Conservation (phyloP, 2,888 invertebrate species). For the Nomada flava region DNA sequence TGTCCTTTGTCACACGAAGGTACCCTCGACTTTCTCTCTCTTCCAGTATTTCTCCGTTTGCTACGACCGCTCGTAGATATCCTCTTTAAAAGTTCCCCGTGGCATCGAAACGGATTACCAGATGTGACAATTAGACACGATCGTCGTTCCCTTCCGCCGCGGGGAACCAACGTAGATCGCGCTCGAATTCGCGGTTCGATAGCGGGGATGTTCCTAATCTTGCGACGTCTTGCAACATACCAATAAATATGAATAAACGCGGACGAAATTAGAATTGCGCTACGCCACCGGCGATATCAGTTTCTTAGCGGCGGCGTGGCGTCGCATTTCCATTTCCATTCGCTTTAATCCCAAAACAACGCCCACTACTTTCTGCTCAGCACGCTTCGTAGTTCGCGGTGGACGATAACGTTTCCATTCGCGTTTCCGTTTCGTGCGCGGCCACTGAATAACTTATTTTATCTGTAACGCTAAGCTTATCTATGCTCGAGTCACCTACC, state of each 20-base stretch:
- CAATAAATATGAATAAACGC: not conserved
- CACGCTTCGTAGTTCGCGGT: too few relatives aligned
- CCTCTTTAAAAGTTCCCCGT: conserved; percentile 55
- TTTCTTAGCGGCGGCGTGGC: not conserved
- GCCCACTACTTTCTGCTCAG: too few relatives aligned
- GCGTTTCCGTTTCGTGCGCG: not conserved
- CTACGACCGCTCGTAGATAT: conserved; percentile 36
- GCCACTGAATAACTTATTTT: conserved; percentile 12
- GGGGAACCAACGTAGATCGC: too few relatives aligned
- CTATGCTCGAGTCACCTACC: not conserved
- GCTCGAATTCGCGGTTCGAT: too few relatives aligned
- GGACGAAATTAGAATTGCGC: not conserved
- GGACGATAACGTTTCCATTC: not conserved
- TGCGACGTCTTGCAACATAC: too few relatives aligned
- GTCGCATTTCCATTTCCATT: conserved; percentile 24
- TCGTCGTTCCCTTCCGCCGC: conserved; percentile 19
- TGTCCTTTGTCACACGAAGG: conserved; percentile 53
- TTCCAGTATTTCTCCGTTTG: not conserved
- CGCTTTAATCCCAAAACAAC: too few relatives aligned
- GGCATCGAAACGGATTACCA: conserved; percentile 40
- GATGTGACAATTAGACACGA: conserved; percentile 65
- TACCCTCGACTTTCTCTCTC: conserved; percentile 19
- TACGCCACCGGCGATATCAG: not conserved
- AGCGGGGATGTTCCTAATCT: too few relatives aligned
- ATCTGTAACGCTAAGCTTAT: too few relatives aligned